A percentile compares a stretch with the other conserved stretches of the same genome.
Conservation (phyloP, 2,888 invertebrate genomes). For the Atrina japonica region DNA sequence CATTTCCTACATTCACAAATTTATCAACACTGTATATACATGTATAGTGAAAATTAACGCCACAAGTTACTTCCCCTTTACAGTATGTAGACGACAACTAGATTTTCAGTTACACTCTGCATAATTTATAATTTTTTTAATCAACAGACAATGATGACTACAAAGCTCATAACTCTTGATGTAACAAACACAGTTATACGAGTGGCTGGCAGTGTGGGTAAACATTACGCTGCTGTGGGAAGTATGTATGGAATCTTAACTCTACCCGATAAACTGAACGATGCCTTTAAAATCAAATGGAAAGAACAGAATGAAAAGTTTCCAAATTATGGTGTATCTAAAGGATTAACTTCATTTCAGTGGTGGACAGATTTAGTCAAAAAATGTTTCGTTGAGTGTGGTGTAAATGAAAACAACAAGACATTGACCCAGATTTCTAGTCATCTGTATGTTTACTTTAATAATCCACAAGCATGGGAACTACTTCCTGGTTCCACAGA, state of each 20-base stretch:
- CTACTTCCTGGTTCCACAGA: conserved; percentile 78
- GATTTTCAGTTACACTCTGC: too few relatives aligned
- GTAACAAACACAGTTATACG: conserved; percentile 91
- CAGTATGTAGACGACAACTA: background rate
- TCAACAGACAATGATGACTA: conserved; percentile 36
- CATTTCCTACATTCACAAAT: too few relatives aligned
- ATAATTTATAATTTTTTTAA: background rate
- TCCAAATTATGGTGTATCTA: conserved; percentile 90
- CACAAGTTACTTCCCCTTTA: too few relatives aligned
- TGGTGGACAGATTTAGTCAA: conserved; percentile 91
- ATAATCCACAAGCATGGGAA: conserved; percentile 88
- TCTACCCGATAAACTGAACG: conserved; percentile 83
- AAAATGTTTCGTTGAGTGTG: conserved; percentile 84
- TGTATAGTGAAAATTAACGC: too few relatives aligned
- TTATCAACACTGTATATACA: too few relatives aligned
- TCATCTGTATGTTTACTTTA: conserved; percentile 84
- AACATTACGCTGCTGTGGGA: conserved; percentile 88
- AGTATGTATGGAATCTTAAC: conserved; percentile 85
- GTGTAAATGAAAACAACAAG: conserved; percentile 49
- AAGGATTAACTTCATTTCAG: conserved; percentile 86
- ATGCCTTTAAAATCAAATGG: conserved; percentile 86
- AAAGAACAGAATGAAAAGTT: conserved; percentile 85
- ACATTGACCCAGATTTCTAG: conserved; percentile 67
- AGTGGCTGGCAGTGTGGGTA: conserved; percentile 87
- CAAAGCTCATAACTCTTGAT: conserved; percentile 88